Base-by-base conservation (phyloP, 2,113 vertebrate species). In the Sceloporus undulatus region DNA sequence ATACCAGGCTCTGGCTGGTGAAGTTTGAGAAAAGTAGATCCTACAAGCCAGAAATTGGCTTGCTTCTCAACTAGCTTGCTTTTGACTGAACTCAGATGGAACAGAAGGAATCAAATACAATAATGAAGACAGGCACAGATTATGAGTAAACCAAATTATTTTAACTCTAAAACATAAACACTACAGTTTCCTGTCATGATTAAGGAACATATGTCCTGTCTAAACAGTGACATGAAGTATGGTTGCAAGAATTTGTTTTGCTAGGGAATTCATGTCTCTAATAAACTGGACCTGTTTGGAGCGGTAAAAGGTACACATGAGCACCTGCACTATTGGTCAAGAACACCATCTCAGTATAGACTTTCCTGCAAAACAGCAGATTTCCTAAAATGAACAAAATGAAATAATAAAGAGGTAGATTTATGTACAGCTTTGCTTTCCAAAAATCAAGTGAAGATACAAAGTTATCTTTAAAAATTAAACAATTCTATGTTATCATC, bases 91-190 rank as follows among this genome's bases (percentile, higher is more conserved):
- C 65, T 74, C 78, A 78, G 5, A 75, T 48, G 82, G 25, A 89
- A 54, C 21, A 70, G 90, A 23, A 4, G 54, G 48, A 85, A 34
- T 6, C 85, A 87, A 86, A n/a, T 9, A 71, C 80, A 54, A 3
- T n/a, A 11, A 87, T 84, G 84, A 34, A 38, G 62, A 84, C 54
- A 87, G 48, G 25, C 21, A 21, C 9, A 48, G 82, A 8, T 65
- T 16, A 62, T 65, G 8, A 75, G 9, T 19, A 27, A 87, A 5
- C 29, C 29, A 38, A 54, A 29, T 71, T 38, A 48, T 59, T 70
- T 90, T 79, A 66, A 3, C 68, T 89, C 76, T 84, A 88, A 92
- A 90, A 27, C 75, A 81, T 82, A 80, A 18, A 79, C 40, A 91
- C 62, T 62, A 27, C 14, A 42, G 18, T 23, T 29, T 68, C 29